phyloP scores from a whole-genome alignment of 2,888 invertebrate species.

The Allolobophora icterica region DNA sequence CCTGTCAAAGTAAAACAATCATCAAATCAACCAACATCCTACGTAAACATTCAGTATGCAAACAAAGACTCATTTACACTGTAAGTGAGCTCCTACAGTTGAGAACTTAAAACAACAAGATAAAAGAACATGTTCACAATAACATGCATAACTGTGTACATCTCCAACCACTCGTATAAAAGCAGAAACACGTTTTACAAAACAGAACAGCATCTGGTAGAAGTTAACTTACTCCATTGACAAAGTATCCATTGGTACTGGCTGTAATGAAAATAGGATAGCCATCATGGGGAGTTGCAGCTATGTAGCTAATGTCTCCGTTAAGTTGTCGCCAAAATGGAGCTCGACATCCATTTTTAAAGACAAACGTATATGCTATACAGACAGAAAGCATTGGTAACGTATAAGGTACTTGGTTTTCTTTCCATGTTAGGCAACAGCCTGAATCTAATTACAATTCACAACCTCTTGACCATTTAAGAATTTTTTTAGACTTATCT shows the following conservation, averaged over 20 bases:
- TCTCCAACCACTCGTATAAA: too few species aligned
- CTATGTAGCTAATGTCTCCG: slow-evolving; percentile 64
- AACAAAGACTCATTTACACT: too few species aligned
- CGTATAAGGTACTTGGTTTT: neutral
- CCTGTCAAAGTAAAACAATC: neutral
- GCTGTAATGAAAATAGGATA: slow-evolving; percentile 60
- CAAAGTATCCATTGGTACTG: slow-evolving; percentile 62
- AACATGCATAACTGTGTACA: too few species aligned
- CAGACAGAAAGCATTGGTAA: slow-evolving; percentile 1
- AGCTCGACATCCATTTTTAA: slow-evolving; percentile 63
- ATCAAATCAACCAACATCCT: too few species aligned
- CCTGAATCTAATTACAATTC: neutral
- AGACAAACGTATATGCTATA: slow-evolving; percentile 58
- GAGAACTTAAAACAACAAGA: too few species aligned
- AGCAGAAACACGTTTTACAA: too few species aligned
- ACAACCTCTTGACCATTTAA: neutral
- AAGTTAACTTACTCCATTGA: slow-evolving; percentile 56
- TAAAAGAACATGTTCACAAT: too few species aligned
- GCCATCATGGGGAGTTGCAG: slow-evolving; percentile 57
- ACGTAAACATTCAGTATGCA: too few species aligned
- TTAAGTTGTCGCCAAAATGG: slow-evolving; percentile 62
- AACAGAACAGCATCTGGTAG: neutral
- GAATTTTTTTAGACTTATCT: too few species aligned
- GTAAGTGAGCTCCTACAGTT: too few species aligned
- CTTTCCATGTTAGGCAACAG: too few species aligned